A percentile compares a stretch with the other conserved stretches of the same genome.
Evolutionary conservation across 2,888 invertebrate species (phyloP).

Genomic region (Cephus rjabovi): DNA sequence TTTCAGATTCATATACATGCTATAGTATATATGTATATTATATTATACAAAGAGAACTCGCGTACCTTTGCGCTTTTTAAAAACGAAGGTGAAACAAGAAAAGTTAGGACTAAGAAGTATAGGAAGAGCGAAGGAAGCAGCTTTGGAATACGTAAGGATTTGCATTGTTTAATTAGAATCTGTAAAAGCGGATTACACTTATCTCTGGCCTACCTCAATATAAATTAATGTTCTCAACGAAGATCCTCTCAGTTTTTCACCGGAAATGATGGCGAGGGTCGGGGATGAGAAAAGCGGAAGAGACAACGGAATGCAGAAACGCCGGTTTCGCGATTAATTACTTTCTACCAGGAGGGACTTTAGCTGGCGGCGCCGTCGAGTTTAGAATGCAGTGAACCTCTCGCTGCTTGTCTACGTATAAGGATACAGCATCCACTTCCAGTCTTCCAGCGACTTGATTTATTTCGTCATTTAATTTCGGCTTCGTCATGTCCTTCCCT

Average conservation of each 20-base stretch:
- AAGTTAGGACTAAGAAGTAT: too few species aligned
- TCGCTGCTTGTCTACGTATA: background rate
- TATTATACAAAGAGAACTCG: too few species aligned
- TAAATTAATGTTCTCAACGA: conserved; percentile 19
- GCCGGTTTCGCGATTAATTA: background rate
- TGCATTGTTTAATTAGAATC: conserved; percentile 22
- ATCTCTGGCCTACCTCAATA: conserved; percentile 20
- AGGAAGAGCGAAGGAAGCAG: too few species aligned
- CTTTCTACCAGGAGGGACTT: background rate
- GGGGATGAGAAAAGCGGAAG: conserved; percentile 3
- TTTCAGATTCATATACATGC: too few species aligned
- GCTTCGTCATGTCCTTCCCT: background rate
- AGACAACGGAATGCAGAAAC: background rate
- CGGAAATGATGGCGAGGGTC: background rate
- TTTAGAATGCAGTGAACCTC: conserved; percentile 3
- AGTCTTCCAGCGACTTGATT: background rate
- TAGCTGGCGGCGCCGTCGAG: background rate
- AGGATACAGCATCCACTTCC: background rate
- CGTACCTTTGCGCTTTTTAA: too few species aligned
- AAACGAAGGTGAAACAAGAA: too few species aligned
- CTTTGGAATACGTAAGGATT: too few species aligned
- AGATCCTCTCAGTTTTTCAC: background rate
- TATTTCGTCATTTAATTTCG: conserved; percentile 2
- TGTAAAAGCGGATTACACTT: conserved; percentile 21
- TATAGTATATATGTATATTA: too few species aligned